These are phyloP conservation scores for Diloba caeruleocephala DNA, from an alignment of 2,888 invertebrate genomes.

Conservation along the genomic window DNA sequence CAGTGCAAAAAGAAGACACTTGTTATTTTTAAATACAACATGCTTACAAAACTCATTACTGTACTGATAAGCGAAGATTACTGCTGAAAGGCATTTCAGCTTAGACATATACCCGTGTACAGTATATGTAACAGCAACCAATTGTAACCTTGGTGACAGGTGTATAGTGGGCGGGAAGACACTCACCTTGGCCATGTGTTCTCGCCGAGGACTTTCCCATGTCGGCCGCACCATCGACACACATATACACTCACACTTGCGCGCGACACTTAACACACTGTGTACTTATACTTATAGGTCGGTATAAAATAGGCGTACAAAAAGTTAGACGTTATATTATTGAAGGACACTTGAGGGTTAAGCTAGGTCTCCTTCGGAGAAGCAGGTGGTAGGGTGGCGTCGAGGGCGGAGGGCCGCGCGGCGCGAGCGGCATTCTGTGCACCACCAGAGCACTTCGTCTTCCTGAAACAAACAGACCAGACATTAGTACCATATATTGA, in stretches of 20 bases:
- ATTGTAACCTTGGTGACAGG: constrained; percentile 67
- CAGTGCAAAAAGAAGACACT: too few relatives aligned
- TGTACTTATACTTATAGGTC: constrained; percentile 84
- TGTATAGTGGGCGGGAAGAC: constrained; percentile 63
- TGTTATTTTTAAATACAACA: too few relatives aligned
- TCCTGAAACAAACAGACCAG: constrained; percentile 75
- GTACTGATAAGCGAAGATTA: not conserved
- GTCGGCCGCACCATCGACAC: constrained; percentile 88
- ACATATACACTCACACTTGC: constrained; percentile 82
- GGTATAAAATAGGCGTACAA: constrained; percentile 87
- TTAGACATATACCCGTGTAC: constrained; percentile 20
- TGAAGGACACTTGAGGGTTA: constrained; percentile 86
- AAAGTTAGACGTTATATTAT: constrained; percentile 87
- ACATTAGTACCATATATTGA: constrained; percentile 7
- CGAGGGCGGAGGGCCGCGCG: constrained; percentile 87
- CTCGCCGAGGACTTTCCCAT: constrained; percentile 90
- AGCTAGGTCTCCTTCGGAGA: constrained; percentile 83
- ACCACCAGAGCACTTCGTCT: constrained; percentile 73
- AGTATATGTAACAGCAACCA: constrained; percentile 51
- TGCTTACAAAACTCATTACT: not conserved
- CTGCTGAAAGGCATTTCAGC: constrained; percentile 1
- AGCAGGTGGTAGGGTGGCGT: constrained; percentile 83
- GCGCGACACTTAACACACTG: constrained; percentile 80
- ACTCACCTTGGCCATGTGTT: constrained; percentile 89
- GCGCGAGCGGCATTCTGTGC: constrained; percentile 88